phyloP scores from a whole-genome alignment of 2,888 invertebrate species.

The Nephrotoma appendiculata region DNA sequence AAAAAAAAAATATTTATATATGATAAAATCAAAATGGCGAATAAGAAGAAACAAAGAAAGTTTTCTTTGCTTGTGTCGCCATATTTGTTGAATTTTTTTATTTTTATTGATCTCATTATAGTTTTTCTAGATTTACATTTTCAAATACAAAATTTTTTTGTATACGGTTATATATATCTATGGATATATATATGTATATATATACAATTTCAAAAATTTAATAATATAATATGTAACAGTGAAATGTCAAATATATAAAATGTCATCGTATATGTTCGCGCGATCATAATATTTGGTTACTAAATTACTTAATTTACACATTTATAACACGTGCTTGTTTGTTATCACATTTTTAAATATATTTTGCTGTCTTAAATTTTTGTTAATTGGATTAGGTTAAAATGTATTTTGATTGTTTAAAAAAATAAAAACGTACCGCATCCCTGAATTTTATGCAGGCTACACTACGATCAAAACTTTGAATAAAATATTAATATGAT shows the following conservation, averaged over 20 bases:
- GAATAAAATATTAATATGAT: no score
- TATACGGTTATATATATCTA: no score
- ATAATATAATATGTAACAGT: not conserved
- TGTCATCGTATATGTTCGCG: not conserved
- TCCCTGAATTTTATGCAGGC: no score
- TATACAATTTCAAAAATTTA: not conserved
- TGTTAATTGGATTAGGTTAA: no score
- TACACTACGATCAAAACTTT: no score
- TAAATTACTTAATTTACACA: not conserved
- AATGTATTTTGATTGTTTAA: no score
- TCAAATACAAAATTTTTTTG: not conserved
- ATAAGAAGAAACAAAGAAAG: constrained; percentile 1
- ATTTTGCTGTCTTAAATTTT: not conserved
- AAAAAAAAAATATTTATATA: not conserved
- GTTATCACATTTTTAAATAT: not conserved
- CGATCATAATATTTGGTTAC: not conserved
- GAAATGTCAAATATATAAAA: not conserved
- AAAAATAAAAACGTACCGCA: no score
- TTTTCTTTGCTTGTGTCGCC: not conserved
- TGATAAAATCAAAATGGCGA: not conserved
- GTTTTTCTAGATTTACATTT: not conserved
- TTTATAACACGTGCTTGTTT: not conserved
- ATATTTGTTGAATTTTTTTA: not conserved
- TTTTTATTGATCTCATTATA: not conserved
- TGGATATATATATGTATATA: not conserved